A percentile compares a stretch with the other conserved stretches of the same genome.
These are phyloP conservation scores for Hermodice carunculata DNA, from an alignment of 2,888 invertebrate species.

Conservation along the genomic window DNA sequence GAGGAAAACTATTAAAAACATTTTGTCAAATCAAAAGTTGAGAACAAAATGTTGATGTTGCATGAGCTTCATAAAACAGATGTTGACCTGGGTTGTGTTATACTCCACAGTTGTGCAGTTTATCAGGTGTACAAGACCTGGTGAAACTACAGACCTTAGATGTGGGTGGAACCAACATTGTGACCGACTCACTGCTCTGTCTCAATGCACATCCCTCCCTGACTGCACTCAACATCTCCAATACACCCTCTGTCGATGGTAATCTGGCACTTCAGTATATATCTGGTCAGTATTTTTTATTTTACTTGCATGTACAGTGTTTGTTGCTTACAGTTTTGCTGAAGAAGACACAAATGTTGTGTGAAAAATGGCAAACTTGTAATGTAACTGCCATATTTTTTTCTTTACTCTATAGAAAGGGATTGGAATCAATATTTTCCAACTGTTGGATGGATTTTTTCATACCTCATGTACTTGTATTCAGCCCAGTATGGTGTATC, in stretches of 20 bases:
- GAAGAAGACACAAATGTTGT: too few species aligned
- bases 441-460: too few species aligned
- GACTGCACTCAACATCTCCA: slow-evolving; percentile 53
- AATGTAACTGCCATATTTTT: too few species aligned
- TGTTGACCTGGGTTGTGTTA: not conserved
- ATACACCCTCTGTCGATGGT: slow-evolving; percentile 57
- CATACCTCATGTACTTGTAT: too few species aligned
- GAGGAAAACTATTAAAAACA: not conserved
- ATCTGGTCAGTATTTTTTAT: slow-evolving; percentile 45
- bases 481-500: too few species aligned
- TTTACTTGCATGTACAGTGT: too few species aligned
- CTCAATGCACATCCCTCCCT: slow-evolving; percentile 47
- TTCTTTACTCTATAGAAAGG: too few species aligned
- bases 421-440: too few species aligned
- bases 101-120: slow-evolving; percentile 46
- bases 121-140: slow-evolving; percentile 57
- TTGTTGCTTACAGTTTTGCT: too few species aligned
- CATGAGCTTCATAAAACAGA: not conserved
- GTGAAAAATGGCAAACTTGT: too few species aligned
- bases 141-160: slow-evolving; percentile 51
- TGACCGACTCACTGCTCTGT: slow-evolving; percentile 55
- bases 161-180: slow-evolving; percentile 57
- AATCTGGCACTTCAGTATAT: slow-evolving; percentile 58
- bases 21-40: not conserved
- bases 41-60: not conserved